Evolutionary conservation across 2,797 vertebrate species (phyloP).

Genomic region (Remorina albescens): DNA sequence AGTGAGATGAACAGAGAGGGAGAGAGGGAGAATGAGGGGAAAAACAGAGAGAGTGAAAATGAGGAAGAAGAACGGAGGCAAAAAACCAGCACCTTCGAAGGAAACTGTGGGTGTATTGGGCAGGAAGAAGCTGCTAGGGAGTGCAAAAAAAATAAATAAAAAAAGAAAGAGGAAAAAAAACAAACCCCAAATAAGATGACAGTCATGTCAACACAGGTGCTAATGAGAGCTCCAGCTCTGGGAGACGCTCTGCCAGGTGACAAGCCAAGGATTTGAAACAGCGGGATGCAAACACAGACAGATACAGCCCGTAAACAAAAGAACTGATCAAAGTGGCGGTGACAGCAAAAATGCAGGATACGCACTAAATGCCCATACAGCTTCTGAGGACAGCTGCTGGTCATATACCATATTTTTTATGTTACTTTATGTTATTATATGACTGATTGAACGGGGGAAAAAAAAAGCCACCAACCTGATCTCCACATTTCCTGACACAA

Average conservation of each 20-base stretch:
- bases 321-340: constrained; percentile 52
- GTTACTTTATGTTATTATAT: constrained; percentile 16
- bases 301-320: constrained; percentile 28
- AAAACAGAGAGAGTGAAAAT: constrained; percentile 40
- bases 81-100: constrained; percentile 21
- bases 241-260: constrained; percentile 48
- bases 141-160: constrained; percentile 25
- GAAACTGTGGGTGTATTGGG: constrained; percentile 18
- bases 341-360: constrained; percentile 40
- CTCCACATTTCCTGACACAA: constrained; percentile 10
- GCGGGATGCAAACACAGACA: constrained; percentile 48
- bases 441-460: background rate
- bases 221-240: constrained; percentile 66
- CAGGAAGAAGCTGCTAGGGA: constrained; percentile 30
- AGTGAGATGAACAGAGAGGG: constrained; percentile 40
- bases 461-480: constrained; percentile 17
- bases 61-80: constrained; percentile 19
- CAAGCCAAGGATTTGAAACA: constrained; percentile 54
- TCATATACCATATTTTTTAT: constrained; percentile 26
- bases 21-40: constrained; percentile 27
- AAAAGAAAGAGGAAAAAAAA: constrained; percentile 52
- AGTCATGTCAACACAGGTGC: constrained; percentile 67
- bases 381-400: constrained; percentile 37
- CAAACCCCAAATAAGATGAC: constrained; percentile 67
- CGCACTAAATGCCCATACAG: constrained; percentile 45